These are phyloP conservation scores for Blera fallax DNA, from an alignment of 2,888 invertebrate species.

Conservation along the genomic window DNA sequence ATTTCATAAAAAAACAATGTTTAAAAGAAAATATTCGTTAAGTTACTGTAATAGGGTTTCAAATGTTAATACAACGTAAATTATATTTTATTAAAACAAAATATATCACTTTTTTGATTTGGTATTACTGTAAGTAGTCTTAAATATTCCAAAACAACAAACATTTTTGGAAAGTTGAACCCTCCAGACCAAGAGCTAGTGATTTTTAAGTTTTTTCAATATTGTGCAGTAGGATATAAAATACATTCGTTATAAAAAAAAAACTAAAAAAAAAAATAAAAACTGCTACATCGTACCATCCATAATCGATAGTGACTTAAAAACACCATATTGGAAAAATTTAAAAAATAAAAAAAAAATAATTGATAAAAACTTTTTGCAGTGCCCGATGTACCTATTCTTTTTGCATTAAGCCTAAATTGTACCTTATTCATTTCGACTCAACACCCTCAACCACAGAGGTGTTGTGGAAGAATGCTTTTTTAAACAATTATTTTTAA, in stretches of 20 bases:
- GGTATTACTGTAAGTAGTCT: conserved; percentile 23
- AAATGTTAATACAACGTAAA: conserved; percentile 50
- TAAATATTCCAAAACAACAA: conserved; percentile 26
- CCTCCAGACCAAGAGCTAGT: conserved; percentile 70
- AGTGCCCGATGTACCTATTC: conserved; percentile 13
- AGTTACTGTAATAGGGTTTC: conserved; percentile 65
- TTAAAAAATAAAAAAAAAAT: neutral
- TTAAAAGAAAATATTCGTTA: conserved; percentile 21
- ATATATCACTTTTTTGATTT: conserved; percentile 48
- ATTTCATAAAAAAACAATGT: conserved; percentile 15
- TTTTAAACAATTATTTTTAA: conserved; percentile 44
- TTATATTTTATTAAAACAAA: conserved; percentile 36
- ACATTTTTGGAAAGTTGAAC: conserved; percentile 41
- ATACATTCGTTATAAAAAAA: conserved; percentile 15
- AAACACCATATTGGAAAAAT: conserved; percentile 30
- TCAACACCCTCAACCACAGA: neutral
- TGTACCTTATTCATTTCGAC: conserved; percentile 39
- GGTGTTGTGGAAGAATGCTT: conserved; percentile 24
- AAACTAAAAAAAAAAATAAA: conserved; percentile 37
- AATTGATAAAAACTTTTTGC: neutral
- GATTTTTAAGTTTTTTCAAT: conserved; percentile 46
- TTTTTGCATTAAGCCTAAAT: conserved; percentile 34
- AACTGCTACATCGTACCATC: conserved; percentile 65
- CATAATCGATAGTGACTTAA: conserved; percentile 66
- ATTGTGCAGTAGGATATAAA: conserved; percentile 30